Evolutionary conservation across 2,888 invertebrate genomes (phyloP).

Genomic region (Hylaea fasciaria): DNA sequence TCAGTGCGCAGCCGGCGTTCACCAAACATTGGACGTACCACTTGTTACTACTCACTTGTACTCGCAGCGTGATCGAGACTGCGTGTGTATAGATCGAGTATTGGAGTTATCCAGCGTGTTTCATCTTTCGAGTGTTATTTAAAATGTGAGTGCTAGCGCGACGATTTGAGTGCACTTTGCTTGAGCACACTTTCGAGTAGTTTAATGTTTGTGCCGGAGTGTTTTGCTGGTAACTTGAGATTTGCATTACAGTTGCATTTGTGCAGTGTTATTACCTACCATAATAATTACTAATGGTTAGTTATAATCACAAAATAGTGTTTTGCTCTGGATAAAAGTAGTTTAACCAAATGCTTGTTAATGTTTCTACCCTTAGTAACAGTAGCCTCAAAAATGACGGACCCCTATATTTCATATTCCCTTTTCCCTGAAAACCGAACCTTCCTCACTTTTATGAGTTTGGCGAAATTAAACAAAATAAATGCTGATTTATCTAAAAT

Average conservation of each 20-base stretch:
- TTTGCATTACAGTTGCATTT: neutral
- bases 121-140: conserved; percentile 17
- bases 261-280: too few species aligned
- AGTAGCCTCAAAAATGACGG: too few species aligned
- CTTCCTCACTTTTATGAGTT: too few species aligned
- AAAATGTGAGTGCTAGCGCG: conserved; percentile 20
- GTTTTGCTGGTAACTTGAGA: neutral
- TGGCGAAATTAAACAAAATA: neutral
- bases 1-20: conserved; percentile 19
- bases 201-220: conserved; percentile 4
- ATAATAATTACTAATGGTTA: too few species aligned
- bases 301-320: too few species aligned
- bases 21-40: conserved; percentile 14
- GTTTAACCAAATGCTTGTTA: too few species aligned
- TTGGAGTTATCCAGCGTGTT: conserved; percentile 7
- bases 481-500: conserved; percentile 7
- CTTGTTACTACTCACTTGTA: conserved; percentile 17
- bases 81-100: conserved; percentile 6
- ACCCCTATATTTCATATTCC: too few species aligned
- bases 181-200: conserved; percentile 1
- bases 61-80: neutral
- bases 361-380: too few species aligned
- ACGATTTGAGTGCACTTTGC: conserved; percentile 22
- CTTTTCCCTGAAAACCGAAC: too few species aligned
- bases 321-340: too few species aligned